These are phyloP conservation scores for Pocillopora grandis DNA, from an alignment of 92 coral and sea anemone species.

Conservation along the genomic window DNA sequence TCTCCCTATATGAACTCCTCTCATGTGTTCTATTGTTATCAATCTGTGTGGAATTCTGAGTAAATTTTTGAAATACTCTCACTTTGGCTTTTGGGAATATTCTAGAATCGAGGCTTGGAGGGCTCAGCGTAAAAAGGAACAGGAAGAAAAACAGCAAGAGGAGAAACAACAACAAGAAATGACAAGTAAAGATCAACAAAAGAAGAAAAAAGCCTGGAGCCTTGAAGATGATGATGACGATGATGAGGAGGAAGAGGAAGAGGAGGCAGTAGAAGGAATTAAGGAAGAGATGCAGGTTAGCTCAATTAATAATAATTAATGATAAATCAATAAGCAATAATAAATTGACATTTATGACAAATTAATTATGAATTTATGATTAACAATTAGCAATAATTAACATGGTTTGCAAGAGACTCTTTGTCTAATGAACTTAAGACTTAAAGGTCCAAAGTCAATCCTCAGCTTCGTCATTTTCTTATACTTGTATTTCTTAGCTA, in stretches of 20 bases:
- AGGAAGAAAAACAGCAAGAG: constrained; percentile 50
- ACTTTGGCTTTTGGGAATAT: neutral
- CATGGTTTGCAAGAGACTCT: too few species aligned
- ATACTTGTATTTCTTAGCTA: too few species aligned
- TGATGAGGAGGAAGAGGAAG: constrained; percentile 81
- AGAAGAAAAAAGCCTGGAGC: constrained; percentile 91
- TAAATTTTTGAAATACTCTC: neutral
- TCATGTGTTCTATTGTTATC: neutral
- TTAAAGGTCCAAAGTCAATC: too few species aligned
- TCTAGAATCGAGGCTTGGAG: constrained; percentile 94
- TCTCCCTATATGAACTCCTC: too few species aligned
- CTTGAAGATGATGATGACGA: constrained; percentile 99
- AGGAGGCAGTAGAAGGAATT: neutral
- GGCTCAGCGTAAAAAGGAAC: constrained; percentile 78
- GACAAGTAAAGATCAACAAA: constrained; percentile 61
- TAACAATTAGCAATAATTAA: too few species aligned
- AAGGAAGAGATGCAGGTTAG: constrained; percentile 24
- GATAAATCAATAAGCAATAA: too few species aligned
- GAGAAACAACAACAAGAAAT: constrained; percentile 50
- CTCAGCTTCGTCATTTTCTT: too few species aligned
- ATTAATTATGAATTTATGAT: too few species aligned
- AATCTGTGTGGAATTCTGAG: too few species aligned
- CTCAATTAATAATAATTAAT: neutral
- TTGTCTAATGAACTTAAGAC: too few species aligned
- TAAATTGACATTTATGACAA: too few species aligned